Base-by-base conservation (phyloP, 2,888 invertebrate genomes). In the Mesorhabditis belari region DNA sequence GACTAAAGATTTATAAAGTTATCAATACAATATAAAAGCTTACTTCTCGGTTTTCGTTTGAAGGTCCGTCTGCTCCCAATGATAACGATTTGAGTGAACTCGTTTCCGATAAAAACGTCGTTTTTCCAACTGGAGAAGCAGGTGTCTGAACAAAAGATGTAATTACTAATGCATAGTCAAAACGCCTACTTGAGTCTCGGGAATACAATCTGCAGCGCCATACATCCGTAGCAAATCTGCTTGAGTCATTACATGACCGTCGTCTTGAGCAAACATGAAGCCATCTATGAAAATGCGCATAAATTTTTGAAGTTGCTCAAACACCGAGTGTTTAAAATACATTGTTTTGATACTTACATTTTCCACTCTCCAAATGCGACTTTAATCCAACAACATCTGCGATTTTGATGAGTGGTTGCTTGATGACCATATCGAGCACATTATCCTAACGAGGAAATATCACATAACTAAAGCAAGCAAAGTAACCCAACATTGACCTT, bases 181-280 rank as follows among this genome's bases (percentile, higher is more conserved):
- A n/a, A n/a, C n/a, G n/a, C n/a, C n/a, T n/a, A n/a, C n/a, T n/a
- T n/a, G n/a, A n/a, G n/a, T n/a, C n/a, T n/a, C n/a, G n/a, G n/a
- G n/a, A n/a, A n/a, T n/a, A 35, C 44, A 35, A n/a, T 35, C 44
- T n/a, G 44, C 12, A n/a, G 44, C 44, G 44, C 44, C 44, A 35
- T 35, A 35, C 44, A 35, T 35, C n/a, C n/a, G 12, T n/a, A 35
- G 44, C 12, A 63, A 29, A 29, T 63, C 50, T 19, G 17, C 51
- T 58, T 66, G 66, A 12, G 52, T 53, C n/a, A 66, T 26, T 6
- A 58, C 64, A 21, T 52, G 25, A 3, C 66, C 66, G 54, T 66
- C 66, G 50, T 66, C 66, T 50, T 66, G 66, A 17, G 66, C 58
- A 51, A 66, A 66, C 5, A 61, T 61, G 54, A 62, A 66, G 19